Conservation (phyloP, 2,888 invertebrate genomes). For the Nasonia oneida region DNA sequence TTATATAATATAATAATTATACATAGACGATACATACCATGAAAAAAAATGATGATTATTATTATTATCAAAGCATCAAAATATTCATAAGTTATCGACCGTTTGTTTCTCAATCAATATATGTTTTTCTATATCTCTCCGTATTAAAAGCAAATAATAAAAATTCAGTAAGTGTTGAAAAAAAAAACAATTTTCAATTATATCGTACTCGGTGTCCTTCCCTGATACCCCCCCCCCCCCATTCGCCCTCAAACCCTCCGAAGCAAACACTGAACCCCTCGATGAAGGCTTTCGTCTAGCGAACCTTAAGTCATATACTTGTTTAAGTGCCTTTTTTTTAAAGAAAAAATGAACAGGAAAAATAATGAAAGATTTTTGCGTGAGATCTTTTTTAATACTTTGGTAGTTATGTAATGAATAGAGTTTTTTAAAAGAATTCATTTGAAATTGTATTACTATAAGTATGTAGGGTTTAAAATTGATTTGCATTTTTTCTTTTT, state of each 20-base stretch:
- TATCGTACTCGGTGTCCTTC: slow-evolving; percentile 57
- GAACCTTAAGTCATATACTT: slow-evolving; percentile 62
- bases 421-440: slow-evolving; percentile 55
- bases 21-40: slow-evolving; percentile 77
- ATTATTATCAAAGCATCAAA: slow-evolving; percentile 78
- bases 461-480: slow-evolving; percentile 51
- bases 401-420: slow-evolving; percentile 59
- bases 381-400: slow-evolving; percentile 59
- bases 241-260: slow-evolving; percentile 27
- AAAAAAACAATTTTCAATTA: slow-evolving; percentile 52
- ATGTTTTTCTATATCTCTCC: slow-evolving; percentile 79
- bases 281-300: slow-evolving; percentile 60
- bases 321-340: slow-evolving; percentile 62
- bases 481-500: slow-evolving; percentile 54
- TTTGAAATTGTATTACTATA: slow-evolving; percentile 55
- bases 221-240: slow-evolving; percentile 29
- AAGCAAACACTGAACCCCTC: slow-evolving; percentile 28
- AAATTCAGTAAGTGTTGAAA: slow-evolving; percentile 78
- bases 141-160: slow-evolving; percentile 78
- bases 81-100: slow-evolving; percentile 78
- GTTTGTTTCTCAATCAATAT: slow-evolving; percentile 79
- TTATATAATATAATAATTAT: slow-evolving; percentile 78
- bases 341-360: slow-evolving; percentile 28
- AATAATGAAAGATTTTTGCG: slow-evolving; percentile 56
- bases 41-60: slow-evolving; percentile 69